Base-by-base conservation (phyloP, 2,888 invertebrate species). In the Celastrina argiolus region DNA sequence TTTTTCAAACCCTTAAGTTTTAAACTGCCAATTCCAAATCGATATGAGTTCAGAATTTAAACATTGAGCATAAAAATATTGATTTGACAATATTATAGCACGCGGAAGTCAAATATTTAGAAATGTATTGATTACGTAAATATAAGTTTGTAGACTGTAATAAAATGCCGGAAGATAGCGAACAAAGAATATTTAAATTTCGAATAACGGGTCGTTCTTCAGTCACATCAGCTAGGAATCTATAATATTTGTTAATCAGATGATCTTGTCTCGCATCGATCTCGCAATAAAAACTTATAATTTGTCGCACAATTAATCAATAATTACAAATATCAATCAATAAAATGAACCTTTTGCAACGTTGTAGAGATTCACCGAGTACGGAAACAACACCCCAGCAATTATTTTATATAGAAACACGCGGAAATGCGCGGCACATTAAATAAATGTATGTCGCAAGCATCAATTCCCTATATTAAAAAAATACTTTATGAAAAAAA, bases 391-490 rank as follows among this genome's bases (percentile, higher is more conserved):
- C 26, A 51, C 45, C 22, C 12, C 22, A 22, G 51, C 22, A 51
- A 51, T 51, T 51, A 51, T 51, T 51, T 51, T 51, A 51, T 26
- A 51, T 51, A 51, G 22, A 22, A 51, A 51, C 51, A 22, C 26
- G 51, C 51, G 51, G 51, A 51, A 51, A 58, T 31, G 16, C 31
- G 58, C 16, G 58, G 31, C 22, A 26, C 22, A 1, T 45, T 12
- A 51, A 22, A 51, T 51, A 51, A 36, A 31, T 36, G 36, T 51
- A 26, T 51, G 12, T 51, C 22, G 22, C 4, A 22, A 51, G 12
- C 51, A 51, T 51, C 5, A 51, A 22, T 51, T 51, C 22, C 10
- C 51, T 22, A 51, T 18, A 45, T 10, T 8, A 34, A 34, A 34
- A 34, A 34, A 34, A n/a, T n/a, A n/a, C n/a, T n/a, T n/a, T n/a